Evolutionary conservation across 2,888 invertebrate genomes (phyloP), one percentile per base, ranked within the genome.

Genomic region (Synergus laeviventris): DNA sequence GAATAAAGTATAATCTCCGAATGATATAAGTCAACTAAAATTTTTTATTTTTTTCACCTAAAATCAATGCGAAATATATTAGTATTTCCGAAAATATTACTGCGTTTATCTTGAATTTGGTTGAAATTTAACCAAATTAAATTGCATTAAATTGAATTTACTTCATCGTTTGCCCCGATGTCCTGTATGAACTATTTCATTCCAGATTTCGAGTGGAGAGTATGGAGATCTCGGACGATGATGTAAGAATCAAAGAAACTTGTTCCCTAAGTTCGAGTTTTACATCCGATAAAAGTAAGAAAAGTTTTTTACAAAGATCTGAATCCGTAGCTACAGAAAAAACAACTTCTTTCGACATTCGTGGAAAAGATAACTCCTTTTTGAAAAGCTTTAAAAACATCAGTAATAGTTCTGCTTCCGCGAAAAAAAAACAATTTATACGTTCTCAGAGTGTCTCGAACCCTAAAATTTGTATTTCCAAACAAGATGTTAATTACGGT

Each of bases 131-230:
- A n/a, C n/a, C n/a, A n/a, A n/a, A n/a, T n/a, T n/a, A n/a, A n/a
- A n/a, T n/a, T n/a, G n/a, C n/a, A n/a, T n/a, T n/a, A n/a, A n/a
- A n/a, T n/a, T n/a, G n/a, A n/a, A n/a, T n/a, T n/a, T n/a, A n/a
- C n/a, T n/a, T n/a, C n/a, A n/a, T n/a, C n/a, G n/a, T n/a, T n/a
- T n/a, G n/a, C 18, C 5, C 11, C 21, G 16, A 61, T 18, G 5
- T 60, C n/a, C 16, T 24, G 45, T 31, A 31, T 31, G 5, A 31
- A 31, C 31, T 31, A 31, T 31, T 31, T 54, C 24, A 31, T 79
- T 83, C 54, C 77, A 91, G 91, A 80, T 91, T 91, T 59, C 84
- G 89, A 8, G 91, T 91, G 1, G 90, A 90, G 77, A 91, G 90
- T 73, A 91, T 87, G 89, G 90, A 91, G 42, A 87, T 90, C 38